Percentiles rank a stretch among this genome's conserved stretches.
phyloP scores from a whole-genome alignment of 2,888 invertebrate species.

The Leptinotarsa peninsularis region DNA sequence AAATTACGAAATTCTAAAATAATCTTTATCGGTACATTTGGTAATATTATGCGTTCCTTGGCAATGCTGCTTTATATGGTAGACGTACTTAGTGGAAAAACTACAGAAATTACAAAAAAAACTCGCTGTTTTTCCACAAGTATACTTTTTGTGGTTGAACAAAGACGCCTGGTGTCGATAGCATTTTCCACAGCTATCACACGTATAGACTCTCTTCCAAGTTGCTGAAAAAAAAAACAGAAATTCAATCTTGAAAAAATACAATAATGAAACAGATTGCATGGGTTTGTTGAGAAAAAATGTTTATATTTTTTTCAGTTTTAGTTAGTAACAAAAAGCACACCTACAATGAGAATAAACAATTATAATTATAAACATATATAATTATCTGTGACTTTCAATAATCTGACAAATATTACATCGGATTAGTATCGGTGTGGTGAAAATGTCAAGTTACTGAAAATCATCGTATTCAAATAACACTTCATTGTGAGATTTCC shows the following conservation, averaged over 20 bases:
- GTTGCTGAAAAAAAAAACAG: not conserved
- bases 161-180: slow-evolving; percentile 39
- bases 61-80: slow-evolving; percentile 45
- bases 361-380: too few species aligned
- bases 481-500: too few species aligned
- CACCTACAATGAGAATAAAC: too few species aligned
- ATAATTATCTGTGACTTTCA: too few species aligned
- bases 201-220: slow-evolving; percentile 21
- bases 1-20: not conserved
- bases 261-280: not conserved
- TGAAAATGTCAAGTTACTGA: too few species aligned
- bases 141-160: slow-evolving; percentile 51
- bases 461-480: too few species aligned
- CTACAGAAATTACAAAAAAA: slow-evolving; percentile 79
- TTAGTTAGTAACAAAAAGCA: too few species aligned
- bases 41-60: slow-evolving; percentile 28
- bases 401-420: too few species aligned
- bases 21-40: slow-evolving; percentile 26
- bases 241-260: not conserved
- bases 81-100: slow-evolving; percentile 48
- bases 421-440: too few species aligned
- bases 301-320: too few species aligned
- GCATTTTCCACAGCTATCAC: slow-evolving; percentile 38
- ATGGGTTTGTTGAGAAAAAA: too few species aligned
- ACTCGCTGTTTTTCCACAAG: slow-evolving; percentile 72